Percentiles rank a stretch among this genome's conserved stretches.
These are phyloP conservation scores for Cecidostiba fungosa DNA, from an alignment of 2,888 invertebrate genomes.

Conservation along the genomic window DNA sequence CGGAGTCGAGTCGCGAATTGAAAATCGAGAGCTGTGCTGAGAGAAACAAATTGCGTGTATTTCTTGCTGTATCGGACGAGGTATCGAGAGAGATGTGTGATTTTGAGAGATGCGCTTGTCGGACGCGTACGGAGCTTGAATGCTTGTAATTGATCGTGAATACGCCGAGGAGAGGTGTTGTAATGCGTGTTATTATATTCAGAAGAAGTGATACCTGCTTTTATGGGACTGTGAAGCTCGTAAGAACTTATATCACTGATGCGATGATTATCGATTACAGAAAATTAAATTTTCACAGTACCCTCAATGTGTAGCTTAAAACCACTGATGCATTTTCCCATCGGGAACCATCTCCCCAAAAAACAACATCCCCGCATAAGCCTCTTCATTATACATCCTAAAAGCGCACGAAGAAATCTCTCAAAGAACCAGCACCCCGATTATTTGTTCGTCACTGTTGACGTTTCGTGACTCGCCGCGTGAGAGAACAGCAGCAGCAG, in stretches of 20 bases:
- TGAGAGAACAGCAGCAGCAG: not conserved
- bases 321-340: not conserved
- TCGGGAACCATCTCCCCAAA: not conserved
- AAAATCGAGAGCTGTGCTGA: not conserved
- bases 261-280: too few species aligned
- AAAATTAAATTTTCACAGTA: too few species aligned
- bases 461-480: slow-evolving; percentile 17
- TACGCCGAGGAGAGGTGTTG: too few species aligned
- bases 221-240: too few species aligned
- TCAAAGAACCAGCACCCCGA: not conserved
- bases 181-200: too few species aligned
- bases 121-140: not conserved
- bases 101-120: slow-evolving; percentile 40
- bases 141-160: not conserved
- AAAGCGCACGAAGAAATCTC: not conserved
- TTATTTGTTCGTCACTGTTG: slow-evolving; percentile 8
- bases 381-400: slow-evolving; percentile 5
- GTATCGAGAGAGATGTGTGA: slow-evolving; percentile 19
- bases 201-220: too few species aligned
- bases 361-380: not conserved
- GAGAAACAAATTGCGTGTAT: slow-evolving; percentile 44
- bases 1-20: not conserved
- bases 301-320: too few species aligned
- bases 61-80: not conserved
- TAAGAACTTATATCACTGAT: too few species aligned